Conservation (phyloP, 2,797 vertebrate genomes). For the Cephalopachus bancanus region DNA sequence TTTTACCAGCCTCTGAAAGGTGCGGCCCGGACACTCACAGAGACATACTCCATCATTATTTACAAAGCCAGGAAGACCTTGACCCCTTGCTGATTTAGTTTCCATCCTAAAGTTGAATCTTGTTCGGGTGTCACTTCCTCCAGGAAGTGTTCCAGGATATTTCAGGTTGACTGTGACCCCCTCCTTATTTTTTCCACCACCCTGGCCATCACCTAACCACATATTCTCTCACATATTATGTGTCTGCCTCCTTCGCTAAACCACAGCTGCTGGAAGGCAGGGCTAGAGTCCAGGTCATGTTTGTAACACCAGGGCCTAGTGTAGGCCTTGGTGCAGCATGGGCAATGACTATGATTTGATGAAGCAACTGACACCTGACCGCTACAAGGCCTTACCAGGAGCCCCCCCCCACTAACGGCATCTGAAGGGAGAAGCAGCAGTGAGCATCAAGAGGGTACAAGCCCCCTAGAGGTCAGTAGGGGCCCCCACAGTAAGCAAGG, state of each 20-base stretch:
- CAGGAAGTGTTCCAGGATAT: not conserved
- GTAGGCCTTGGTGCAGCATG: not conserved
- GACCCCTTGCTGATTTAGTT: rapidly evolving
- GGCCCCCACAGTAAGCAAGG: rapidly evolving
- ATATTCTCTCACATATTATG: not conserved
- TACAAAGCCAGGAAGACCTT: not conserved
- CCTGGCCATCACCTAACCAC: not conserved
- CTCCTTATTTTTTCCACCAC: not conserved
- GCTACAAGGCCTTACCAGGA: not conserved
- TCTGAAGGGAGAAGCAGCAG: not conserved
- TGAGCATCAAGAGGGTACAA: rapidly evolving
- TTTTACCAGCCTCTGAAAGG: not conserved
- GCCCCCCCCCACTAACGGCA: not conserved
- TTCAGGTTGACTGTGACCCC: not conserved
- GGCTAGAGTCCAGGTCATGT: not conserved
- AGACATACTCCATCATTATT: not conserved
- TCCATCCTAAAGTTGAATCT: not conserved
- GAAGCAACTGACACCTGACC: not conserved
- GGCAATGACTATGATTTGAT: not conserved
- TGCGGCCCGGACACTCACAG: not conserved
- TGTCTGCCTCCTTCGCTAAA: not conserved
- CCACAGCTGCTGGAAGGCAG: not conserved
- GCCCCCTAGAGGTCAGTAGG: not conserved
- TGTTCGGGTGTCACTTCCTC: not conserved
- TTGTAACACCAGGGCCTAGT: not conserved